Evolutionary conservation across 2,797 vertebrate species (phyloP).

Genomic region (Sorex maritimensis): DNA sequence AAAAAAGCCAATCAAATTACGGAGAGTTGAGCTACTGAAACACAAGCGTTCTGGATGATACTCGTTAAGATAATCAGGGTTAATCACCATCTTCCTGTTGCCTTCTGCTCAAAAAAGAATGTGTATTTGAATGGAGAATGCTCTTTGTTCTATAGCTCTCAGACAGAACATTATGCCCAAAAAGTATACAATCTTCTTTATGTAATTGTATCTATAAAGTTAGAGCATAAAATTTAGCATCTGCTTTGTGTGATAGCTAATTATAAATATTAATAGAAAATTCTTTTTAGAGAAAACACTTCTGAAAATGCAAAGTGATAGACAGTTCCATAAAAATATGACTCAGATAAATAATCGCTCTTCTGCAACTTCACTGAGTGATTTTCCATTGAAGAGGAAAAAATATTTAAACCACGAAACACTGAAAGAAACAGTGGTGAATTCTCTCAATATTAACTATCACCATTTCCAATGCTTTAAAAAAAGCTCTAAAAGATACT

Average conservation of each 20-base stretch:
- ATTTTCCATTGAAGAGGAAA: conserved; percentile 79
- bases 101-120: conserved; percentile 56
- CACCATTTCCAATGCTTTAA: background rate
- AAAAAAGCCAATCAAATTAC: background rate
- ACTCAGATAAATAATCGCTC: conserved; percentile 85
- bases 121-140: conserved; percentile 36
- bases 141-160: conserved; percentile 74
- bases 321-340: conserved; percentile 79
- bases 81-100: conserved; percentile 61
- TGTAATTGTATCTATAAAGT: conserved; percentile 81
- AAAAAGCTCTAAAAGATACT: background rate
- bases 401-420: conserved; percentile 28
- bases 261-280: conserved; percentile 87
- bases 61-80: conserved; percentile 51
- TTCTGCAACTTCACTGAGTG: conserved; percentile 67
- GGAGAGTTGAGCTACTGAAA: background rate
- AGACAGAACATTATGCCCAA: conserved; percentile 29
- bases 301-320: conserved; percentile 80
- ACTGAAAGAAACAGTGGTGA: conserved; percentile 43
- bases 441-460: conserved; percentile 10
- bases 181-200: conserved; percentile 78
- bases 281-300: conserved; percentile 77
- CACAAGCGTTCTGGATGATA: background rate
- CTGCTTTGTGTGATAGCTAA: conserved; percentile 83
- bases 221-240: conserved; percentile 77